These are phyloP conservation scores for Andrena flavipes DNA, from an alignment of 2,888 invertebrate genomes.

Conservation along the genomic window DNA sequence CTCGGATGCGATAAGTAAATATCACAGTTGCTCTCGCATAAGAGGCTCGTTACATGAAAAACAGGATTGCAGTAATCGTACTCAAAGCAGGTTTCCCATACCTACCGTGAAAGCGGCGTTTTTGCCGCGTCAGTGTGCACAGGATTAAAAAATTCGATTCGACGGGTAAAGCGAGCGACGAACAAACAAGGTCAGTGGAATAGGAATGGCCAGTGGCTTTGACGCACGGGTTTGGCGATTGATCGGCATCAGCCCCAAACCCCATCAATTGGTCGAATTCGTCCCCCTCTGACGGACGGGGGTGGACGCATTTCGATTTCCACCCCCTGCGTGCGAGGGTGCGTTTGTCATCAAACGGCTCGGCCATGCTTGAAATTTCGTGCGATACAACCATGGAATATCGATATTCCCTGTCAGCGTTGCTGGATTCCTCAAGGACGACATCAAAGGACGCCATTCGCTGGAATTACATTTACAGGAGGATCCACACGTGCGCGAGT, in stretches of 20 bases:
- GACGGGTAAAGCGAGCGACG: conserved; percentile 54
- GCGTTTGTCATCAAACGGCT: conserved; percentile 79
- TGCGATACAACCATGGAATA: conserved; percentile 73
- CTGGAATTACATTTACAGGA: conserved; percentile 43
- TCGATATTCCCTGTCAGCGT: conserved; percentile 70
- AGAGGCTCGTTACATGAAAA: background rate
- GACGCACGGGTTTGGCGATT: conserved; percentile 76
- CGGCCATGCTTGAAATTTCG: conserved; percentile 80
- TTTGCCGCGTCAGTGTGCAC: background rate
- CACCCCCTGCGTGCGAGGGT: conserved; percentile 73
- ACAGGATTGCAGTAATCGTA: background rate
- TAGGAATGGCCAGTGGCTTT: conserved; percentile 67
- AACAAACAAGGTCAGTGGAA: conserved; percentile 75
- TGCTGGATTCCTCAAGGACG: conserved; percentile 70
- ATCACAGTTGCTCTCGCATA: no score
- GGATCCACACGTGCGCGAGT: conserved; percentile 17
- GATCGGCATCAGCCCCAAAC: conserved; percentile 71
- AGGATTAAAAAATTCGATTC: conserved; percentile 47
- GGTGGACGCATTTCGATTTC: conserved; percentile 73
- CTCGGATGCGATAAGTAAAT: no score
- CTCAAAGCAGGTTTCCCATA: conserved; percentile 19
- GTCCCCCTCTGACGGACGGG: conserved; percentile 68
- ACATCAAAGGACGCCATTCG: conserved; percentile 69
- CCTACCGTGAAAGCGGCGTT: conserved; percentile 24
- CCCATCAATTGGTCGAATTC: conserved; percentile 79